phyloP scores from a whole-genome alignment of 2,797 vertebrate species.

The Malacoraja senta region DNA sequence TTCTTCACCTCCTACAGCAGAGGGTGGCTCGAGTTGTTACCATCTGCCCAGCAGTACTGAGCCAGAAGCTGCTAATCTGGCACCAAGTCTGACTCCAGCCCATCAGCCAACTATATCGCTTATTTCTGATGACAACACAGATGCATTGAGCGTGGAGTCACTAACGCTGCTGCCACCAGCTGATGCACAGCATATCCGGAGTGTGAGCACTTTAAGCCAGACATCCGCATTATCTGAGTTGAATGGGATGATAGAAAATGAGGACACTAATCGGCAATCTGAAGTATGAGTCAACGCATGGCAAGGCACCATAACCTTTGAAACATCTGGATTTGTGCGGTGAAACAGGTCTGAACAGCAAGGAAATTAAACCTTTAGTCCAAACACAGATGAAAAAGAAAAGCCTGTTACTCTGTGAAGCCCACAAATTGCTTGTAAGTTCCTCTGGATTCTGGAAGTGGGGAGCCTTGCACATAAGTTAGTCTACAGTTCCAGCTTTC shows the following conservation, averaged over 20 bases:
- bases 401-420: background rate
- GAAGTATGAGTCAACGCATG: background rate
- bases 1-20: constrained; percentile 44
- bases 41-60: constrained; percentile 45
- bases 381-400: background rate
- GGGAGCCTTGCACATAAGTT: background rate
- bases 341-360: constrained; percentile 1
- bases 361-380: constrained; percentile 4
- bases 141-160: constrained; percentile 77
- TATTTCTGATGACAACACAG: constrained; percentile 67
- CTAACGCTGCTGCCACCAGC: constrained; percentile 83
- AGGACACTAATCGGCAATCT: background rate
- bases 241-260: background rate
- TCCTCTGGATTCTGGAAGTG: background rate
- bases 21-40: constrained; percentile 48
- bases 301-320: too few relatives aligned
- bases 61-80: constrained; percentile 58
- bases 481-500: too few relatives aligned
- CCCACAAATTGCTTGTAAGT: constrained; percentile 15
- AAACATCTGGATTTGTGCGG: background rate
- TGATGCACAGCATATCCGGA: constrained; percentile 69
- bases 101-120: constrained; percentile 90
- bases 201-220: constrained; percentile 55
- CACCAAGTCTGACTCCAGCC: constrained; percentile 88
- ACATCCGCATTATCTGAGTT: constrained; percentile 39